phyloP scores from a whole-genome alignment of 1,140 invertebrate species.

The Pantala flavescens region DNA sequence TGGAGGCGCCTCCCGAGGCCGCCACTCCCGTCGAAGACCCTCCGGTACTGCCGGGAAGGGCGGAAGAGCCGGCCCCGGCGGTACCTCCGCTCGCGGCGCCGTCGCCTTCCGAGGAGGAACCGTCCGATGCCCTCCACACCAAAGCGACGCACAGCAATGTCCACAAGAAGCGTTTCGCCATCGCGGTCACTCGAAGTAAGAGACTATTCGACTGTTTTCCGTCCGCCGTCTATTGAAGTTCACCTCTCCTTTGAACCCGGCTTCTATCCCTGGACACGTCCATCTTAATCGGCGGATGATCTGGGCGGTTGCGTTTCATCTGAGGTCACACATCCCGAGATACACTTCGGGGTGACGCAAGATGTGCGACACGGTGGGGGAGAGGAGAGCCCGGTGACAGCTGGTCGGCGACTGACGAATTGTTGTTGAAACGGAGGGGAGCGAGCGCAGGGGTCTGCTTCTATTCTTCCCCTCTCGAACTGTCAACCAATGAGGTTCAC shows the following conservation, averaged over 20 bases:
- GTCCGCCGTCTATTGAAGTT: too few species aligned
- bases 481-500: neutral
- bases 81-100: neutral
- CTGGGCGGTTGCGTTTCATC: too few species aligned
- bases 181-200: neutral
- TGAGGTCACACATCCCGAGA: too few species aligned
- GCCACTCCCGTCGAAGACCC: neutral
- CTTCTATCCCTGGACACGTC: too few species aligned
- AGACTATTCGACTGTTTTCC: too few species aligned
- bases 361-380: neutral
- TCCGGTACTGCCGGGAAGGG: neutral
- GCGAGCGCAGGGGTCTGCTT: neutral
- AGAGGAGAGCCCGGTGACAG: neutral
- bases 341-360: too few species aligned
- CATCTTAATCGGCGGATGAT: too few species aligned
- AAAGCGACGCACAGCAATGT: neutral
- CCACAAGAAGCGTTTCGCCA: neutral
- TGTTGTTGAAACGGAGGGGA: neutral
- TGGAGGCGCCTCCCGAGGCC: neutral
- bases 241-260: too few species aligned
- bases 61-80: neutral
- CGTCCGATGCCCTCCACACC: neutral
- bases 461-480: neutral
- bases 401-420: conserved; percentile 1
- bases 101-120: neutral